Evolutionary conservation across 2,888 invertebrate genomes (phyloP).

Genomic region (Ceramica pisi): DNA sequence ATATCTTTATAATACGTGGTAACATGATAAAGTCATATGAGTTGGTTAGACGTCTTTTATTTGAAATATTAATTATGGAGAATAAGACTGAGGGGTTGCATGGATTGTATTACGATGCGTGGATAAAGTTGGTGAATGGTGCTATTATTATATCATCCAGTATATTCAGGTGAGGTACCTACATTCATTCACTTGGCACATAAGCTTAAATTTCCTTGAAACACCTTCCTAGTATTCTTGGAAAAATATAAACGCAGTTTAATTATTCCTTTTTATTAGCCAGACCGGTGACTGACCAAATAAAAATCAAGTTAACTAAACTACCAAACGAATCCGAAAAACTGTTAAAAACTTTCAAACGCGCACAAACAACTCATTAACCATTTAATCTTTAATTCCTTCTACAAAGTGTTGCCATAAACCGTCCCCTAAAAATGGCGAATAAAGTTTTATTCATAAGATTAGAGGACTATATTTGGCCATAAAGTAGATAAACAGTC

Average conservation of each 20-base stretch:
- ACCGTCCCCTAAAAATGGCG: slow-evolving; percentile 84
- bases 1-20: slow-evolving; percentile 63
- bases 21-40: slow-evolving; percentile 47
- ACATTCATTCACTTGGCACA: not conserved
- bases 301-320: slow-evolving; percentile 58
- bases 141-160: not conserved
- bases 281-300: slow-evolving; percentile 35
- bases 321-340: slow-evolving; percentile 69
- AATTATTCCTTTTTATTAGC: slow-evolving; percentile 16
- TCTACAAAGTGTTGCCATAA: slow-evolving; percentile 85
- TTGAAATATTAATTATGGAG: slow-evolving; percentile 36
- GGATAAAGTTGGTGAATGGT: not conserved
- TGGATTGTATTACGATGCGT: slow-evolving; percentile 16
- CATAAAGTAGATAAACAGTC: slow-evolving; percentile 86
- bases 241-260: not conserved
- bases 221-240: not conserved
- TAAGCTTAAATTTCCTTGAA: not conserved
- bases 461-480: slow-evolving; percentile 85
- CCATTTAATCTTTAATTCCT: slow-evolving; percentile 86
- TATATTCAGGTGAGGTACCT: not conserved
- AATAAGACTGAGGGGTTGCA: slow-evolving; percentile 19
- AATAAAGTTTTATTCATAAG: slow-evolving; percentile 88
- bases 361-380: slow-evolving; percentile 86
- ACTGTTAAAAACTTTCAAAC: slow-evolving; percentile 85
- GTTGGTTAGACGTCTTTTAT: slow-evolving; percentile 28